These are phyloP conservation scores for Acrobasis repandana DNA, from an alignment of 2,888 invertebrate species.

Conservation along the genomic window DNA sequence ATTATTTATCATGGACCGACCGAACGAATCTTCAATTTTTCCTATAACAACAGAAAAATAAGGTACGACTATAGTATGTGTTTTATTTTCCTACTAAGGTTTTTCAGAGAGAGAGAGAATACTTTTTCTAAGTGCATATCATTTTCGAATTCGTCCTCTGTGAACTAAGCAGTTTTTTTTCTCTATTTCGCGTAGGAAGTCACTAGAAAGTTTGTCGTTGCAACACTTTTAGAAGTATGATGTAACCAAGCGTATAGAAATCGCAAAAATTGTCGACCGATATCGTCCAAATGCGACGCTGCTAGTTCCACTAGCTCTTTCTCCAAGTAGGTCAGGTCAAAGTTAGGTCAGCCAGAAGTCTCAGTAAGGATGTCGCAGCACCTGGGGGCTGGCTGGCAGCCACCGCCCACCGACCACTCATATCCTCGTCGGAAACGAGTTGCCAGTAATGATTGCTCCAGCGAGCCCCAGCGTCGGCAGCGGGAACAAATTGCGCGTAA, in stretches of 20 bases:
- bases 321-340: constrained; percentile 34
- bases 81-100: too few relatives aligned
- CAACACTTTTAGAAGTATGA: background rate
- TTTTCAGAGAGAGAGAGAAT: too few relatives aligned
- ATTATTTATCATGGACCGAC: too few relatives aligned
- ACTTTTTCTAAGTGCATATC: too few relatives aligned
- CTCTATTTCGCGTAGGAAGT: background rate
- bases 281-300: background rate
- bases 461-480: constrained; percentile 4
- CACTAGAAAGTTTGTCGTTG: background rate
- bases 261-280: constrained; percentile 6
- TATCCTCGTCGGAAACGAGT: constrained; percentile 20
- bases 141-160: too few relatives aligned
- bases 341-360: constrained; percentile 33
- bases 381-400: constrained; percentile 18
- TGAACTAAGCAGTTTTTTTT: background rate
- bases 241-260: constrained; percentile 12
- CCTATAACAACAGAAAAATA: too few relatives aligned
- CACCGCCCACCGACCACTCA: constrained; percentile 8
- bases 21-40: too few relatives aligned
- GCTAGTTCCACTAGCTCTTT: constrained; percentile 3
- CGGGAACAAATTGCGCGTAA: constrained; percentile 22
- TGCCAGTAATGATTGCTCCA: constrained; percentile 18
- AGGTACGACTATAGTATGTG: too few relatives aligned
- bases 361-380: constrained; percentile 21